A percentile compares a stretch with the other conserved stretches of the same genome.
phyloP scores from a whole-genome alignment of 2,113 vertebrate species.

The Heterotilapia buettikoferi region DNA sequence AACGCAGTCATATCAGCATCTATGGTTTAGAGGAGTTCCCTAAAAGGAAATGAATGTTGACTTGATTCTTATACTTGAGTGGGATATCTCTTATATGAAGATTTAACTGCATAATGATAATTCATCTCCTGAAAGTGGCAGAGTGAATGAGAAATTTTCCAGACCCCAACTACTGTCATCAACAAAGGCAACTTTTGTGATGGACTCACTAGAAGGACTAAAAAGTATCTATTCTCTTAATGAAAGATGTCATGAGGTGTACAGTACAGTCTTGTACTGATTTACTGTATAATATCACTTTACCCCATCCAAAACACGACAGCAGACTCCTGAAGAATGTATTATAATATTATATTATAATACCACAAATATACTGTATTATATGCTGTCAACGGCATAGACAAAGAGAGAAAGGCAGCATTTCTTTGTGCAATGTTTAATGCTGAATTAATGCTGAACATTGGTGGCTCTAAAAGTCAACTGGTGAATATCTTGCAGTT shows the following conservation, averaged over 20 bases:
- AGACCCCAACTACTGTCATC: fast-evolving
- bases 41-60: neutral
- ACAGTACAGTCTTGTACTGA: neutral
- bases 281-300: neutral
- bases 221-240: neutral
- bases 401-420: neutral
- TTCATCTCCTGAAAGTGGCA: neutral
- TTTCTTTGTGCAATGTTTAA: neutral
- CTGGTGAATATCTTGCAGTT: neutral
- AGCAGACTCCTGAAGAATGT: neutral
- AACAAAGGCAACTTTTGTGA: neutral
- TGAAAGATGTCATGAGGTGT: neutral
- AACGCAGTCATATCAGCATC: neutral
- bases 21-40: neutral
- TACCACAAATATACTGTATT: neutral
- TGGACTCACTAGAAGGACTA: neutral
- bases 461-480: neutral
- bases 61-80: neutral
- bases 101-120: neutral
- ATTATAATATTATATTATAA: neutral
- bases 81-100: neutral
- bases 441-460: neutral
- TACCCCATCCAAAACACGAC: neutral
- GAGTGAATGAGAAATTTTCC: neutral
- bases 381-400: neutral